Evolutionary conservation across 2,888 invertebrate species (phyloP), one percentile per base, ranked within the genome.

Genomic region (Digitonthophagus gazella): DNA sequence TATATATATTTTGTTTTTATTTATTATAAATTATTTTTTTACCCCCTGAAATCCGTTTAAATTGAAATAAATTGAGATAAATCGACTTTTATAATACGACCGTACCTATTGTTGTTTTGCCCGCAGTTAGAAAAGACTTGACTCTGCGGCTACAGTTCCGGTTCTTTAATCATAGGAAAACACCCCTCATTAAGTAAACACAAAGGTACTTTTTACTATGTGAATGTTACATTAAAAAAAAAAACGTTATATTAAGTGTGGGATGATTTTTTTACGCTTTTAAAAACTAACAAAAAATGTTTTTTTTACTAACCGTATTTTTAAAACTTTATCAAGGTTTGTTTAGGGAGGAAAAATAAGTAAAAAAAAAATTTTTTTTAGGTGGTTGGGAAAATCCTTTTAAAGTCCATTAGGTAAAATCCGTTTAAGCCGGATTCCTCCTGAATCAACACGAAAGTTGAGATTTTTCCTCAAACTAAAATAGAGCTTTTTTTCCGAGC

Each of bases 71-170:
- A 22, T 64, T 20, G 54, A 11, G n/a, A n/a, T n/a, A n/a, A 58
- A 58, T 20, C 15, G 64, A 64, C 11, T 64, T n/a, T n/a, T n/a
- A n/a, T n/a, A n/a, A n/a, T 64, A 64, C 64, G 22, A 22, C 14
- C n/a, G 6, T 8, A 64, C 3, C 15, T 20, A 16, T 58, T 70
- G 58, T 69, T 71, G 15, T 71, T 66, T 71, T 71, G 66, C 85
- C 89, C 88, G 84, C 92, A 94, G 94, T 95, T 92, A 93, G 94
- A 91, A 95, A 95, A 94, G 94, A 95, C 88, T 91, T 93, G 90
- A 93, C 93, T 87, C 91, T 93, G 90, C 93, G 93, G 89, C 92
- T 94, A 87, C 92, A 92, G 89, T 95, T 93, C 92, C 90, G 94
- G 90, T 94, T 94, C 91, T 95, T 95, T 93, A 94, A 93, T 90